Base-by-base conservation (phyloP, 2,888 invertebrate species). In the Proisotoma minuta region DNA sequence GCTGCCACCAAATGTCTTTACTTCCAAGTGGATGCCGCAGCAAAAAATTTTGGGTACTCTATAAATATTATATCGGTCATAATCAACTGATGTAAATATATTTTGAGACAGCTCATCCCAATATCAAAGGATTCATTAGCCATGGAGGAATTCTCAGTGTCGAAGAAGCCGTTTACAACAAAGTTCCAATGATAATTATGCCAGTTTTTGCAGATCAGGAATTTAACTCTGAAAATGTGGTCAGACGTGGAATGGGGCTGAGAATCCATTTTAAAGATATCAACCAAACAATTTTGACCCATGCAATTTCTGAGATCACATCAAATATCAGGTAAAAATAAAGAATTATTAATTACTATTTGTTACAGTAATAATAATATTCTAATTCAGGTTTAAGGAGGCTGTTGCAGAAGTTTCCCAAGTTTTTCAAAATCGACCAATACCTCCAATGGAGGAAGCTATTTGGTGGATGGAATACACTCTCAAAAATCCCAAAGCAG, bases 381-480 rank as follows among this genome's bases (percentile, higher is more conserved):
- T 40, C 47, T 15, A 8, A 47, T 48, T 12, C 27, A 62, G 62
- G n/a, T 62, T 49, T 29, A 58, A 53, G 29, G 29, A 3, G 23
- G 53, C 51, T 20, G 53, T 62, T 52, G 58, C 23, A n/a, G 20
- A 49, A 49, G 24, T 57, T 5, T 65, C 65, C 3, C 12, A 22
- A 10, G 23, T 47, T 2, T 62, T 65, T 12, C 48, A 40, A 4
- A 60, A 62, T 40, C 59, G 65, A 20, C 62, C 22, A 20, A 8
- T n/a, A 2, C 52, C 39, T 24, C 65, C 65, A 1, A n/a, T 65
- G 34, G 65, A 65, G 18, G n/a, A 48, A 20, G 65, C 65, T 2
- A 23, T 62, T 1, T 65, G 57, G 56, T 65, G 62, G 60, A 65
- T 56, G 26, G 62, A 65, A 5, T 65, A 62, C 27, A 40, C 49